Base-by-base conservation (phyloP, 2,797 vertebrate species). In the Sebastes cheni region DNA sequence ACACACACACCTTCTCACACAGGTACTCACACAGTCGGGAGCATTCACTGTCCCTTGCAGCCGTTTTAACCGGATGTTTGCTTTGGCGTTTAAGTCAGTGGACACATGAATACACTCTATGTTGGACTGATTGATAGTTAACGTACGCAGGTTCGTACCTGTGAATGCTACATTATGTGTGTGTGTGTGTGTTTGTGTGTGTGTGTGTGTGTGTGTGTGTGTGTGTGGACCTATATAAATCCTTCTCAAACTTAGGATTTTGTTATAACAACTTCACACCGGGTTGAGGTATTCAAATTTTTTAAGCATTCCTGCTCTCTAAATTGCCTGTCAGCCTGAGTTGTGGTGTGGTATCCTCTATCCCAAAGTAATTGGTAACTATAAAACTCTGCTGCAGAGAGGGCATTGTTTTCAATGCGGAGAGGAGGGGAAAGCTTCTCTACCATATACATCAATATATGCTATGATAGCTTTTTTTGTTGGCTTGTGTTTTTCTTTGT, bases 281-380 rank as follows among this genome's bases (percentile, higher is more conserved):
- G 62, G 72, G 36, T 71, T 62, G 66, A 83, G 66, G 60, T 74
- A 77, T 88, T 87, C 69, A 79, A 29, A 76, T 66, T 75, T 82
- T 88, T 86, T 76, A 76, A 81, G 69, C 60, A 72, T 80, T 73
- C 69, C 69, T 82, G 75, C 58, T 59, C 69, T 88, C 46, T 67
- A 52, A 86, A 90, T 80, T 82, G 77, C 86, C 86, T 86, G 87
- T 88, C 83, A 88, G 81, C 34, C 55, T 88, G 88, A 91, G 78
- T 89, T 91, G 85, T 85, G 76, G 81, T 52, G 75, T 14, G 9
- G 25, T 66, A 46, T 83, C 82, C 67, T 86, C 73, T 50, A 65
- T 86, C 68, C 60, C 56, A 52, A 59, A 86, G 84, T 93, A 90
- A 90, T 87, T 88, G 83, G 82, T 83, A 78, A 89, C 86, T 78